Base-by-base conservation (phyloP, 2,113 vertebrate genomes). In the Poeciliopsis prolifica region DNA sequence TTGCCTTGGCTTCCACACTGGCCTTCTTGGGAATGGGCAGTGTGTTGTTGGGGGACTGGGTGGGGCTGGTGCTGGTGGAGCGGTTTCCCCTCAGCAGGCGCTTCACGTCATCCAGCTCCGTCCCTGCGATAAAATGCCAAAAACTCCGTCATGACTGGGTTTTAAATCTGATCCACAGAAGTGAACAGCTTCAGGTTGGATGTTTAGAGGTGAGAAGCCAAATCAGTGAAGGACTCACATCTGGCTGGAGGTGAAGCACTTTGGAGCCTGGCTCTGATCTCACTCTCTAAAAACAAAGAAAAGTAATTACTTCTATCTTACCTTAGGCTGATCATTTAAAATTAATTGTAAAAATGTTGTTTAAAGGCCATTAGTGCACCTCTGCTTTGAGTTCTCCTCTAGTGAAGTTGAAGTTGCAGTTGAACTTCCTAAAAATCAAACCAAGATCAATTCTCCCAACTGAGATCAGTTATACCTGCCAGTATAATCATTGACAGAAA, bases 71-170 rank as follows among this genome's bases (percentile, higher is more conserved):
- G 35, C 96, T 97, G 79, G 92, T 94, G 8, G 97, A 97, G 26
- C 93, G 92, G 60, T 95, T 96, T 40, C 97, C 96, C 84, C 96
- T 97, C 83, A 99, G 92, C 83, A 99, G 92, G 74, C 97, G 96
- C 79, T 99, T 99, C 78, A 99, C 98, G 3, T 99, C 97, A 63
- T 96, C 97, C 92, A 99, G 61, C 83, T 99, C 98, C 0, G 97
- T 98, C 98, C 98, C 97, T 99, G 88, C 6, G 13, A 35, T 4
- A 58, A 58, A 24, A n/a, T 9, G 22, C 51, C 51, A 54, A 6
- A 2, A 22, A 7, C 51, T 0, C 8, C 2, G 5, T n/a, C 10
- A n/a, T 58, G 51, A 58, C 7, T 54, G 22, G 19, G 51, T 22
- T 24, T 54, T 24, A 22, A 54, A 54, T 54, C 51, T 54, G 17